phyloP scores from a whole-genome alignment of 92 coral and sea anemone genomes.

The Scolanthus callimorphus region DNA sequence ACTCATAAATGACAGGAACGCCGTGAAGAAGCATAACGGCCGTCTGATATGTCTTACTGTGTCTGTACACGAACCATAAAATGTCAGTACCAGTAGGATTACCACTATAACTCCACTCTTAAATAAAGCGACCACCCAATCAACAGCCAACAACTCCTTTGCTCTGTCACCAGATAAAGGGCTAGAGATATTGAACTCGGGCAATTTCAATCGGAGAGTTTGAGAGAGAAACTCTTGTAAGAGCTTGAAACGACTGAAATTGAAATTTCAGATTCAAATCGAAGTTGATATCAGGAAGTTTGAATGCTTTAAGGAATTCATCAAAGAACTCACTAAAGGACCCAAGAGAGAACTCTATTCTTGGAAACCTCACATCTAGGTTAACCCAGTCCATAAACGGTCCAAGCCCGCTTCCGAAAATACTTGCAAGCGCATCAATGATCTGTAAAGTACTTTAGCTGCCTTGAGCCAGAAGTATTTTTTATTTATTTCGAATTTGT shows the following conservation, averaged over 20 bases:
- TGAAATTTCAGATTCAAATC: background rate
- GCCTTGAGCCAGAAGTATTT: conserved; percentile 63
- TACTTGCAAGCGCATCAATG: conserved; percentile 20
- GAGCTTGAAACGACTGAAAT: conserved; percentile 11
- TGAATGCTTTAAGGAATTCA: conserved; percentile 22
- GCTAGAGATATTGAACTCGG: conserved; percentile 49
- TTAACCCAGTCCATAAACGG: conserved; percentile 79
- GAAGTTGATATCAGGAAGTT: conserved; percentile 8
- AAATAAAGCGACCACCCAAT: conserved; percentile 53
- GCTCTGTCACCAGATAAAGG: conserved; percentile 30
- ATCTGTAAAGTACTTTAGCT: conserved; percentile 43
- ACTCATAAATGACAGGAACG: conserved; percentile 55
- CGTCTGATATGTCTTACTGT: conserved; percentile 64
- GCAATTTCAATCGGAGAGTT: too few relatives aligned
- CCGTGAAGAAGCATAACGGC: conserved; percentile 62
- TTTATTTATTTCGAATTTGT: conserved; percentile 25
- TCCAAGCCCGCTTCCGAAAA: conserved; percentile 44
- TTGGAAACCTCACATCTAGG: conserved; percentile 54
- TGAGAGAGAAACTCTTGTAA: too few relatives aligned
- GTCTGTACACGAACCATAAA: conserved; percentile 72
- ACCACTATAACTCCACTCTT: conserved; percentile 55
- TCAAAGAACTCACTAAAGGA: conserved; percentile 52
- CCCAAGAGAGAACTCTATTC: conserved; percentile 24
- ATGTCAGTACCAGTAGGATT: conserved; percentile 52
- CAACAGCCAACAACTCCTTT: conserved; percentile 59